Conservation (phyloP, 2,888 invertebrate species). For the Thalpophila matura region DNA sequence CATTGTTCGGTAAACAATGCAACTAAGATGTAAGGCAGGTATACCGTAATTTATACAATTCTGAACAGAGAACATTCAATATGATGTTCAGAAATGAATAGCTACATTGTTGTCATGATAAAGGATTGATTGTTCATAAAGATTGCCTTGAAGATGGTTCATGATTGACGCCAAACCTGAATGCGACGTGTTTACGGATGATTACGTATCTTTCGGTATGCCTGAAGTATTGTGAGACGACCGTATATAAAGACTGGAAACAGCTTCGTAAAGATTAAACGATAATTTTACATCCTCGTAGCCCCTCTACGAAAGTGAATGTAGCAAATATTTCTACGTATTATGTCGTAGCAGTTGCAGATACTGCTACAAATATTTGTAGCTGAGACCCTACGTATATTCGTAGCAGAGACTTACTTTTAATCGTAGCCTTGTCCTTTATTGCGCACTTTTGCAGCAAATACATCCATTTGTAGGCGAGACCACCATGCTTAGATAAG, state of each 20-base stretch:
- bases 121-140: constrained; percentile 1
- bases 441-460: too few species aligned
- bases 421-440: background rate
- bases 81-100: background rate
- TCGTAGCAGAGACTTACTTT: background rate
- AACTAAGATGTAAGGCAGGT: constrained; percentile 10
- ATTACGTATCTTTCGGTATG: too few species aligned
- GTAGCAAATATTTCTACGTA: constrained; percentile 17
- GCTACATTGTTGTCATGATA: background rate
- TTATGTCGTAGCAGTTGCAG: constrained; percentile 34
- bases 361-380: constrained; percentile 27
- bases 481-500: too few species aligned
- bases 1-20: constrained; percentile 23
- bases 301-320: background rate
- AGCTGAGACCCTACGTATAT: constrained; percentile 7
- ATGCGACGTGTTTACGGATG: too few species aligned
- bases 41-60: background rate
- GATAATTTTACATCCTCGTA: background rate
- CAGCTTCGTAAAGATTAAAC: too few species aligned
- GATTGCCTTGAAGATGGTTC: background rate
- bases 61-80: background rate
- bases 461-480: too few species aligned
- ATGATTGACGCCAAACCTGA: too few species aligned
- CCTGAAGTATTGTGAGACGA: too few species aligned
- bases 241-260: too few species aligned